These are phyloP conservation scores for Leptodirus hochenwartii DNA, from an alignment of 2,888 invertebrate species.

Conservation along the genomic window DNA sequence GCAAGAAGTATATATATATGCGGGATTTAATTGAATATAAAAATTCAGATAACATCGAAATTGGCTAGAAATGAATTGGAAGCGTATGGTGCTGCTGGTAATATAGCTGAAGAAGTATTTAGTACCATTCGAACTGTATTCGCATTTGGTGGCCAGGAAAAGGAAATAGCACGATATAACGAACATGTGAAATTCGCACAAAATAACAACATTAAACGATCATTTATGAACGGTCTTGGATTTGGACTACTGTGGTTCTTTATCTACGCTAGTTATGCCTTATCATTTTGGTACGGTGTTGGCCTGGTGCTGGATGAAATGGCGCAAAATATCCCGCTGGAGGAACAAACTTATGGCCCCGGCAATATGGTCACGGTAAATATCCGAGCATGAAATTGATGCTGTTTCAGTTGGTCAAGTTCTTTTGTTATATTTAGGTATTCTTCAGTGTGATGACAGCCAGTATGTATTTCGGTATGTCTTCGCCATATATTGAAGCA, in stretches of 20 bases:
- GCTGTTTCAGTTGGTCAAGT: too few relatives aligned
- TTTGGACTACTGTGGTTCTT: constrained; percentile 59
- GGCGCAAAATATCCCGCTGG: constrained; percentile 17
- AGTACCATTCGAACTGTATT: constrained; percentile 57
- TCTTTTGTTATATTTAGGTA: constrained; percentile 45
- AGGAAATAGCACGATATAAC: constrained; percentile 50
- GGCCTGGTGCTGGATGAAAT: constrained; percentile 37
- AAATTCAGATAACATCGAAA: constrained; percentile 36
- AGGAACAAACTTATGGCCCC: constrained; percentile 32
- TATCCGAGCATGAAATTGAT: constrained; percentile 11
- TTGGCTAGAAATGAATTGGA: constrained; percentile 46
- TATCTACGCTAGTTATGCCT: constrained; percentile 57
- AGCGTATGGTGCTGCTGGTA: constrained; percentile 57
- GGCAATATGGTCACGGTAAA: constrained; percentile 54
- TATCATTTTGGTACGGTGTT: constrained; percentile 76
- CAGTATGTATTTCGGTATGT: constrained; percentile 64
- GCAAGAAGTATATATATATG: not conserved
- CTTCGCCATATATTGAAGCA: constrained; percentile 64
- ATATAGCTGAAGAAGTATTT: constrained; percentile 61
- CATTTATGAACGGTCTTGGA: constrained; percentile 45
- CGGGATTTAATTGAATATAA: not conserved
- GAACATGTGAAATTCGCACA: constrained; percentile 39
- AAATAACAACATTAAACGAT: constrained; percentile 43
- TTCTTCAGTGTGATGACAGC: constrained; percentile 64
- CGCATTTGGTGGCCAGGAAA: constrained; percentile 57